Percentiles rank a stretch among this genome's conserved stretches.
phyloP scores from a whole-genome alignment of 2,113 vertebrate species.

The Hymenochirus boettgeri region DNA sequence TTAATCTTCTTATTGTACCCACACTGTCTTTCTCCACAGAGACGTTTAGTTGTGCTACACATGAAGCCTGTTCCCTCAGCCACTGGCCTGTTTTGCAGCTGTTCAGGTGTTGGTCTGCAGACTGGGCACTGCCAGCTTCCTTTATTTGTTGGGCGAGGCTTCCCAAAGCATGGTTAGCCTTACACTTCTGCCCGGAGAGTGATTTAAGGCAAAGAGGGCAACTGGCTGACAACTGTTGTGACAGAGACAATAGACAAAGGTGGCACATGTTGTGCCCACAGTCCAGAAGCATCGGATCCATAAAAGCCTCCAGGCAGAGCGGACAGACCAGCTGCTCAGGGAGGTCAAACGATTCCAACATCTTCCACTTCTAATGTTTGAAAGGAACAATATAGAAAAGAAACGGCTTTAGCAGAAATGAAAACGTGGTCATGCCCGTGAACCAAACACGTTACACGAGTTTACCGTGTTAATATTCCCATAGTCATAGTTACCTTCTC shows the following conservation, averaged over 20 bases:
- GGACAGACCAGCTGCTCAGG: not conserved
- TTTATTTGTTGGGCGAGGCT: not conserved
- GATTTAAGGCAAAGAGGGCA: not conserved
- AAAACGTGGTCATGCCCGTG: too few relatives aligned
- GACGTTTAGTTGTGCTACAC: too few relatives aligned
- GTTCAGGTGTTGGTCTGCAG: not conserved
- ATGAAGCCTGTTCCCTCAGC: not conserved
- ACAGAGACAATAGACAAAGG: slow-evolving; percentile 5
- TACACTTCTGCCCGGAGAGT: not conserved
- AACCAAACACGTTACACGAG: too few relatives aligned
- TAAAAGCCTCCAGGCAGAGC: not conserved
- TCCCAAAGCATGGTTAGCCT: not conserved
- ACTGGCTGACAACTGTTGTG: not conserved
- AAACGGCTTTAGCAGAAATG: too few relatives aligned
- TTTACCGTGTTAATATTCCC: too few relatives aligned
- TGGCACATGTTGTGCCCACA: not conserved
- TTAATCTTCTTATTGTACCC: too few relatives aligned
- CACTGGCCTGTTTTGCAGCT: not conserved
- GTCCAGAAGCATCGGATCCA: not conserved
- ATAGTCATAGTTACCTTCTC: too few relatives aligned
- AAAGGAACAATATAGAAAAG: not conserved
- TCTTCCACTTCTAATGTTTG: not conserved
- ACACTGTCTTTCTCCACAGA: too few relatives aligned
- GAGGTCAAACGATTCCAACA: not conserved
- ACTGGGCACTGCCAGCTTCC: not conserved